phyloP scores from a whole-genome alignment of 2,888 invertebrate species.

The Pherbina coryleti region DNA sequence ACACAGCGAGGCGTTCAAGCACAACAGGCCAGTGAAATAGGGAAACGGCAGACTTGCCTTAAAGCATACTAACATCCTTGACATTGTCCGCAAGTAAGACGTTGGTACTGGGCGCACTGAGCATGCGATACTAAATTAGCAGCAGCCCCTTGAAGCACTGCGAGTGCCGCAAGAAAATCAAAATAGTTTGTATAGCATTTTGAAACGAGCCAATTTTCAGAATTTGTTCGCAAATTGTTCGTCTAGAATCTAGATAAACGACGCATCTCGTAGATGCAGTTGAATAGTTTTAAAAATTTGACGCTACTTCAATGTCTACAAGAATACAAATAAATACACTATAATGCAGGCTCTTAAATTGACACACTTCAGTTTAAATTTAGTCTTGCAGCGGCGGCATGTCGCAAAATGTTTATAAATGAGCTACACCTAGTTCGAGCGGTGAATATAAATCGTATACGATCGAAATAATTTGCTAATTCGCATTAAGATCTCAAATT shows the following conservation, averaged over 20 bases:
- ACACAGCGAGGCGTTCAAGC: too few relatives aligned
- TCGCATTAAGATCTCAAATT: neutral
- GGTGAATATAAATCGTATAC: too few relatives aligned
- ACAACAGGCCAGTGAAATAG: neutral
- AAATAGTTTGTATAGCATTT: neutral
- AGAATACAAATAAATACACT: neutral
- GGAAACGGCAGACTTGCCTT: neutral
- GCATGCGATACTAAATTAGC: neutral
- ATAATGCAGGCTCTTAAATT: conserved; percentile 10
- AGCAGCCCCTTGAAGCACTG: neutral
- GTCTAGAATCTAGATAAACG: neutral
- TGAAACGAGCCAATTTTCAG: neutral
- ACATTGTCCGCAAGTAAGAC: conserved; percentile 40
- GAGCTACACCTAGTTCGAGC: too few relatives aligned
- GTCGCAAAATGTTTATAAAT: neutral
- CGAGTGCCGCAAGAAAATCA: neutral
- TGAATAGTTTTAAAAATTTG: too few relatives aligned
- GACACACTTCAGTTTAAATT: conserved; percentile 45
- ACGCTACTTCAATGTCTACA: neutral
- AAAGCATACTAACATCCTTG: conserved; percentile 43
- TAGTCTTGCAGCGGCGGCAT: conserved; percentile 15
- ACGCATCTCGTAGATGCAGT: neutral
- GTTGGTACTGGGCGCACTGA: conserved; percentile 33
- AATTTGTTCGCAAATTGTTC: neutral
- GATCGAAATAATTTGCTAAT: neutral